Percentiles rank a stretch among this genome's conserved stretches.
These are phyloP conservation scores for Aepyceros melampus DNA, from an alignment of 2,113 vertebrate genomes.

Conservation along the genomic window DNA sequence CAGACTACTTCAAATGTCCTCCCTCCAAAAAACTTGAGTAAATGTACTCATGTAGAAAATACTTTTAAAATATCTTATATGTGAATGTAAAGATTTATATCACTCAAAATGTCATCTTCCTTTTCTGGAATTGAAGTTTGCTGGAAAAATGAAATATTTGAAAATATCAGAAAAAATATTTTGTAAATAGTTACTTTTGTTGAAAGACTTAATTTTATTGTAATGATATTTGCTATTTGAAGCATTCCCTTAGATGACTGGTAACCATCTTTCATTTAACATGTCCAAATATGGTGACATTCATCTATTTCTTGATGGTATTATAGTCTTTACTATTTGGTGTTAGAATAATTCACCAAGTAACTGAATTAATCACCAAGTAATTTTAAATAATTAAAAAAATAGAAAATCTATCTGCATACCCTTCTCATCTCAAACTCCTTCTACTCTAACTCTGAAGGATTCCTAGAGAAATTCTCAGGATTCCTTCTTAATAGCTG, in stretches of 20 bases:
- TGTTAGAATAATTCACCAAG: not conserved
- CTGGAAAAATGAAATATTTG: not conserved
- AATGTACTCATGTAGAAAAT: not conserved
- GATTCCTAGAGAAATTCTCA: not conserved
- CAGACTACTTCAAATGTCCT: not conserved
- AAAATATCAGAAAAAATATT: not conserved
- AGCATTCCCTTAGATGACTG: not conserved
- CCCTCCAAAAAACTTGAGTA: not conserved
- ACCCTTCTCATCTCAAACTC: not conserved
- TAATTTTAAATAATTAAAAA: not conserved
- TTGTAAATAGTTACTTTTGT: not conserved
- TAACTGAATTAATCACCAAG: not conserved
- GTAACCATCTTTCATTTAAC: not conserved
- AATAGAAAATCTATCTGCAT: not conserved
- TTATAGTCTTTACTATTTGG: not conserved
- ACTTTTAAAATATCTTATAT: not conserved
- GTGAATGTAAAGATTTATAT: not conserved
- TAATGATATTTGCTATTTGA: conserved; percentile 20
- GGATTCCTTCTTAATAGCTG: not conserved
- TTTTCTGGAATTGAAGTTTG: not conserved
- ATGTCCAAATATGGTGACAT: not conserved
- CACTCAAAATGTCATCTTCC: not conserved
- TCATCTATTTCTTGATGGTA: not conserved
- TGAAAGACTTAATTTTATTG: not conserved
- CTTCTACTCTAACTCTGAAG: not conserved